Base-by-base conservation (phyloP, 2,797 vertebrate genomes). In the Paguma larvata region DNA sequence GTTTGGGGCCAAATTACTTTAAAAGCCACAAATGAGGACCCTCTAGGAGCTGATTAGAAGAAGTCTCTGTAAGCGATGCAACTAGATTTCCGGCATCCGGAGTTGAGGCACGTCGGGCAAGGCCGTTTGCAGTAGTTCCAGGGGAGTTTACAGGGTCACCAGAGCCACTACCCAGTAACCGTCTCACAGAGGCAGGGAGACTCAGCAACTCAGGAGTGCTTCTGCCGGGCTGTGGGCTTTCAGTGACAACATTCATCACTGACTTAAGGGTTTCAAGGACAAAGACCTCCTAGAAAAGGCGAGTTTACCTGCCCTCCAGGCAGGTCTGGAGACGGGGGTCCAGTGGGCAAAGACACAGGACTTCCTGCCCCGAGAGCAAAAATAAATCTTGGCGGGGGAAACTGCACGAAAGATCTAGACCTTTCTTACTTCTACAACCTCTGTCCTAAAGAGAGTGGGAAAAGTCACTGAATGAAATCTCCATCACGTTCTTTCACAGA, bases 11-110 rank as follows among this genome's bases (percentile, higher is more conserved):
- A 97, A 97, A 98, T 97, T 95, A 77, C 93, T 96, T 97, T 90
- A 89, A 97, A 98, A 97, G 94, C 75, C 97, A 96, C 97, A 95
- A 87, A 96, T 97, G 89, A 98, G 97, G 97, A 56, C 56, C 41
- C 95, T 94, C 53, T 96, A 68, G 83, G 97, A 98, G 68, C 78
- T 96, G 75, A 67, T 30, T 80, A 73, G 67, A 83, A 90, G 88
- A 92, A 90, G 59, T 68, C 15, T 48, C 32, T 80, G 80, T 84
- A 85, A 63, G 67, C 19, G 62, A 44, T 1, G 0, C 38, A 56
- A 62, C 94, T 78, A 67, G 78, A 53, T 75, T 91, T 89, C 63
- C 77, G 63, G 68, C 38, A 63, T 30, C 78, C 65, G 48, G 70
- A 38, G 38, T 27, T 56, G 3, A 9, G 1, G 8, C 53, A 0